These are phyloP conservation scores for Okamejei kenojei DNA, from an alignment of 2,797 vertebrate genomes.

Conservation along the genomic window DNA sequence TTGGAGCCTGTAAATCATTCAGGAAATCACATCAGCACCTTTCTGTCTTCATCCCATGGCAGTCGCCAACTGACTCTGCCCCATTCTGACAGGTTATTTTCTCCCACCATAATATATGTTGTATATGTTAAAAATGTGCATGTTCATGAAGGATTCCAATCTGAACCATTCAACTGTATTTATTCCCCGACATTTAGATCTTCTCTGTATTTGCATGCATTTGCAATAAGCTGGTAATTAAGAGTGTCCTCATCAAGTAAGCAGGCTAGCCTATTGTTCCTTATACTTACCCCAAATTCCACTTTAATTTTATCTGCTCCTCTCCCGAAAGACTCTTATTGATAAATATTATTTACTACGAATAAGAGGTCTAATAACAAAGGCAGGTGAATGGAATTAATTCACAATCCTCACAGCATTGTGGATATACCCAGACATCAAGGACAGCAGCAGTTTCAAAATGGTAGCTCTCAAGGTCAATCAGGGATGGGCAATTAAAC, in stretches of 20 bases:
- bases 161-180: background rate
- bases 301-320: background rate
- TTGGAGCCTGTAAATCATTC: conserved; percentile 64
- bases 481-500: too few species aligned
- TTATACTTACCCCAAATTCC: background rate
- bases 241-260: background rate
- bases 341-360: background rate
- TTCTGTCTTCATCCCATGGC: conserved; percentile 66
- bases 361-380: background rate
- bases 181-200: background rate
- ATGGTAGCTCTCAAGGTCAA: too few species aligned
- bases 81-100: conserved; percentile 70
- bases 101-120: background rate
- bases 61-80: conserved; percentile 60
- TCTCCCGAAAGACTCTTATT: background rate
- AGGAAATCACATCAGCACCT: conserved; percentile 60
- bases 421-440: too few species aligned
- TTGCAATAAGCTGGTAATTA: background rate
- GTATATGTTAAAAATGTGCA: background rate
- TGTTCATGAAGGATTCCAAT: background rate
- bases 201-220: background rate
- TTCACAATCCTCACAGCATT: background rate
- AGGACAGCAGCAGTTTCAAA: too few species aligned
- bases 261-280: background rate
- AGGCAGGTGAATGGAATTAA: background rate